Evolutionary conservation across 2,888 invertebrate species (phyloP), one percentile per base, ranked within the genome.

Genomic region (Hemicrepidius hirtus): DNA sequence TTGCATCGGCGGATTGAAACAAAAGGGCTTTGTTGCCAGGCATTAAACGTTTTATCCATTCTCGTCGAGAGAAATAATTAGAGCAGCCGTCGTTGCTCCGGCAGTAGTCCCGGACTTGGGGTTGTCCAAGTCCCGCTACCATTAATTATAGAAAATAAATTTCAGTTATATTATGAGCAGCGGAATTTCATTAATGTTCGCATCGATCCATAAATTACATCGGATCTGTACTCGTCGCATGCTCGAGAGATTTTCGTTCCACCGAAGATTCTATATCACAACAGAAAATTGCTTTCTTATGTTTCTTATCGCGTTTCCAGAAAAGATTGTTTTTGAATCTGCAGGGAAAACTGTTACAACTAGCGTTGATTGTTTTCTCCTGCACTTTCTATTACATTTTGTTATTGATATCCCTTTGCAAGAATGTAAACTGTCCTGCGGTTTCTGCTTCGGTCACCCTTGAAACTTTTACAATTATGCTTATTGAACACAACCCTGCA

Each of bases 131-230:
- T 64, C 49, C 64, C 57, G 35, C 57, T 46, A 49, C 63, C 69
- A 64, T 73, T 69, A 63, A 73, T 68, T 69, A 73, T 57, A 65
- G 65, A 59, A 69, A 73, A 65, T 73, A 73, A 68, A 73, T 73
- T 73, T 73, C 73, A 69, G 59, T 69, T 68, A 68, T 73, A 68
- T 69, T 69, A 73, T 73, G 65, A 65, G 59, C 64, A 46, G 68
- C 64, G 72, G 73, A 73, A 73, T 73, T 73, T 73, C 73, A 73
- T 73, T 73, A 73, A 72, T 72, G 72, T 59, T 68, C 24, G 40
- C 68, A 73, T 73, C 73, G 73, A 69, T 73, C 60, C 65, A 73
- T 73, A 73, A 73, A 73, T 73, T 73, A 73, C 73, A 53, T 46
- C 37, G 68, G 72, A 66, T 71, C 60, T 71, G 60, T 62, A 67